These are phyloP conservation scores for Turritopsis dohrnii DNA, from an alignment of 30 jellyfish, hydroid and myxozoan genomes.

Conservation along the genomic window DNA sequence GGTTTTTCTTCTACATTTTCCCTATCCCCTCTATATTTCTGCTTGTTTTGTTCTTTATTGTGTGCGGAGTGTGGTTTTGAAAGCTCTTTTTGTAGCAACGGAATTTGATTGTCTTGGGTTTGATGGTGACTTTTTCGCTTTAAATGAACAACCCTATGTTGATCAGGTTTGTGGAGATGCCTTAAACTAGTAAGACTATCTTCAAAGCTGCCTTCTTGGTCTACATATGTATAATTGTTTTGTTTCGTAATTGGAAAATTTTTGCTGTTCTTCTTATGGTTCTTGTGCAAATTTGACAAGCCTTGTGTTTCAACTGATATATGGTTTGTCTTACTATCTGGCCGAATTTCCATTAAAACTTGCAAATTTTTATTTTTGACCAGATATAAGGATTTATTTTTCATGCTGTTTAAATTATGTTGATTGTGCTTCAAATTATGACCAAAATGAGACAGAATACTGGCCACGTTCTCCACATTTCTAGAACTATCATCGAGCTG, in stretches of 20 bases:
- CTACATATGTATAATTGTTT: not conserved
- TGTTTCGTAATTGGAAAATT: not conserved
- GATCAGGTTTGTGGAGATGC: not conserved
- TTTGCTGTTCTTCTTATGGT: not conserved
- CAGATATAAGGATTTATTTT: slow-evolving; percentile 13
- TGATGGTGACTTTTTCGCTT: not conserved
- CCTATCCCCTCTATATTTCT: not conserved
- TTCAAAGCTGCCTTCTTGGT: not conserved
- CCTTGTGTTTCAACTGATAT: slow-evolving; percentile 40
- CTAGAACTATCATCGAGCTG: not conserved
- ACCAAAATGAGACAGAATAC: not conserved
- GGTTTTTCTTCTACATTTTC: not conserved
- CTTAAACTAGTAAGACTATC: not conserved
- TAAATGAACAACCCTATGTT: not conserved
- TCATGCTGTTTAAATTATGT: not conserved
- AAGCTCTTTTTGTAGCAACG: not conserved
- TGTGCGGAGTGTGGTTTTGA: not conserved
- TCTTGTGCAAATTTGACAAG: not conserved
- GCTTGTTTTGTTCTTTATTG: not conserved
- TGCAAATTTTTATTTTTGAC: slow-evolving; percentile 31
- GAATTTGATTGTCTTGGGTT: not conserved
- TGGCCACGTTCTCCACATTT: not conserved
- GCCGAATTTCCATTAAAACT: slow-evolving; percentile 39
- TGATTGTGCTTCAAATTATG: not conserved
- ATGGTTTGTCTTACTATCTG: slow-evolving; percentile 27